Evolutionary conservation across 2,797 vertebrate genomes (phyloP), one percentile per base, ranked within the genome.

Genomic region (Acrocephalus scirpaceus): DNA sequence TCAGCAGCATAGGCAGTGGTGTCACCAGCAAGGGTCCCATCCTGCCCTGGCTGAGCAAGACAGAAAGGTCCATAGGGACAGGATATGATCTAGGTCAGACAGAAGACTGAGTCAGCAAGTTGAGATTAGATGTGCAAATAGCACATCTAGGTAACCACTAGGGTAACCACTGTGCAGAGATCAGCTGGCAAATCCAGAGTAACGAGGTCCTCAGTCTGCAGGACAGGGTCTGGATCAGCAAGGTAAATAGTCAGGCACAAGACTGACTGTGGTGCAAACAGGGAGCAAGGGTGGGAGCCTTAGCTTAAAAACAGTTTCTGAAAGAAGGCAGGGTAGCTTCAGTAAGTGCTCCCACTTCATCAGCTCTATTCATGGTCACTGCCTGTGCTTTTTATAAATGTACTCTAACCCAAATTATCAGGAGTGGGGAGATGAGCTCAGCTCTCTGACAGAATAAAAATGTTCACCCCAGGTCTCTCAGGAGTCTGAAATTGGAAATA

Each of bases 21-120:
- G 53, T 29, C 36, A 44, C 40, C 23, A 21, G 11, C 36, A 56
- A 10, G 15, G 5, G 2, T 26, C n/a, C 19, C 34, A 22, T 29
- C 29, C 53, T 78, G 45, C 18, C 32, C 18, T 15, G 57, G 17
- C 16, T 0, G 0, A 58, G 9, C 1, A 1, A 44, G 23, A 32
- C 26, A 29, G 18, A 48, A 47, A 25, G 11, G 8, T 10, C 32
- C 32, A 6, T 3, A 16, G 20, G 21, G 11, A 20, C 27, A 38
- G 69, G 13, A 21, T 4, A 27, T 6, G 32, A 42, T n/a, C 13
- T 13, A 50, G 21, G 22, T 47, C 16, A 71, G 30, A 11, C 26
- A 64, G 54, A 60, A 67, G 72, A 61, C 12, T 13, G 38, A 74
- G 53, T 40, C 54, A 60, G 20, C 15, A 57, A n/a, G 2, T 18